Base-by-base conservation (phyloP, 2,888 invertebrate species). In the Slavum lentiscoides region DNA sequence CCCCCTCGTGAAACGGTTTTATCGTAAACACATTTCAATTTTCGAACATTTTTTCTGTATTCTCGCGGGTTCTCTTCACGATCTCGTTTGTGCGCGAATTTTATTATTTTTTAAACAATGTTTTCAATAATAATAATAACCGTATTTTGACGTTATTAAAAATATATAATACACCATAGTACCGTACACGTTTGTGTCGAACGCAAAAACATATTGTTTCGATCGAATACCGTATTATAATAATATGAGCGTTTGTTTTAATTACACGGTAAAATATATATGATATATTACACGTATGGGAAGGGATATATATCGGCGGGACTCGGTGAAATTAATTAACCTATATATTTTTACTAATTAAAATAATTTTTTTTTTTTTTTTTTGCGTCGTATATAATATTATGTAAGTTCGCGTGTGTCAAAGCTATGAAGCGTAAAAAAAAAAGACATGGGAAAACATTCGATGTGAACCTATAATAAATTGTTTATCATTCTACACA, bases 401-500 rank as follows among this genome's bases (percentile, higher is more conserved):
- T 19, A n/a, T 17, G n/a, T 17, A 58, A 39, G 30, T 68, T 21
- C 59, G n/a, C 68, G 67, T 68, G 75, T 30, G n/a, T n/a, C 19
- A 2, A 1, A 68, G 58, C 67, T n/a, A 37, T 67, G 58, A 59
- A 58, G 75, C 75, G 75, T 75, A 15, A 59, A 67, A 30, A 30
- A 30, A 69, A 59, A 37, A 43, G 7, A 62, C 69, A 77, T 70
- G 77, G 69, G 77, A 77, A 76, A 62, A 77, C 49, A 61, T 69
- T 66, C 58, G 21, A 69, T 67, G 68, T 49, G 76, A 76, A 69
- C 62, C 39, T 61, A n/a, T n/a, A 53, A 55, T 53, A 70, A 69
- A 77, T 77, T 77, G 77, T 77, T 70, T 77, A 77, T 77, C 62
- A 70, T 77, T 69, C 37, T 59, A 43, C 15, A 39, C 21, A 30